Evolutionary conservation across 2,113 vertebrate species (phyloP).

Genomic region (Camarhynchus parvulus): DNA sequence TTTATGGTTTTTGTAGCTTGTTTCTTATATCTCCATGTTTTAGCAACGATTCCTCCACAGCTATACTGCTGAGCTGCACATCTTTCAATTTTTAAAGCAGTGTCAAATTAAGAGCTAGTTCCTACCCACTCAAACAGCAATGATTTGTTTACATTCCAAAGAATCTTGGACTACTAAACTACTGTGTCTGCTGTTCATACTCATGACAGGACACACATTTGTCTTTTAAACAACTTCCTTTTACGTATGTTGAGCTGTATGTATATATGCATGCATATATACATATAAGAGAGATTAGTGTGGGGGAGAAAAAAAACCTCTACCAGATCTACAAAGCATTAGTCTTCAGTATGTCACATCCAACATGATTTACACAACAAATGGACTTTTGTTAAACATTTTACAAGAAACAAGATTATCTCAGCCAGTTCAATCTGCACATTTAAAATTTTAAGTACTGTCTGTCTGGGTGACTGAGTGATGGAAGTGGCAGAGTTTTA

Average conservation of each 20-base stretch:
- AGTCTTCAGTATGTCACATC: constrained; percentile 3
- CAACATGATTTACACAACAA: constrained; percentile 58
- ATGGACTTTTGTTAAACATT: constrained; percentile 55
- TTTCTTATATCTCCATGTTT: background rate
- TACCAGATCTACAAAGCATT: constrained; percentile 21
- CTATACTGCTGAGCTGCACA: background rate
- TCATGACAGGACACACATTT: constrained; percentile 75
- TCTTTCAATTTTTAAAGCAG: constrained; percentile 41
- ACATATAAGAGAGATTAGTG: constrained; percentile 23
- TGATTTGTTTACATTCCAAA: constrained; percentile 73
- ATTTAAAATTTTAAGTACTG: constrained; percentile 8
- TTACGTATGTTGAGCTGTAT: constrained; percentile 61
- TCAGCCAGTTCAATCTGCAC: background rate
- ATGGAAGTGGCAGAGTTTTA: background rate
- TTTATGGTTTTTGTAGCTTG: background rate
- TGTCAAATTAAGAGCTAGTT: constrained; percentile 58
- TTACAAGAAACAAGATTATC: constrained; percentile 29
- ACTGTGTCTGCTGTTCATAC: constrained; percentile 70
- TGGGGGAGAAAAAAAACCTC: background rate
- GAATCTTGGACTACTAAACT: constrained; percentile 68
- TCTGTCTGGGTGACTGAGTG: background rate
- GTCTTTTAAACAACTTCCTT: constrained; percentile 79
- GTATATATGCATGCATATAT: background rate
- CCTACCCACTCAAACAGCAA: constrained; percentile 52
- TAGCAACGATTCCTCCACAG: background rate